These are phyloP conservation scores for Actenoides lindsayi DNA, from an alignment of 2,113 vertebrate genomes.

Conservation along the genomic window DNA sequence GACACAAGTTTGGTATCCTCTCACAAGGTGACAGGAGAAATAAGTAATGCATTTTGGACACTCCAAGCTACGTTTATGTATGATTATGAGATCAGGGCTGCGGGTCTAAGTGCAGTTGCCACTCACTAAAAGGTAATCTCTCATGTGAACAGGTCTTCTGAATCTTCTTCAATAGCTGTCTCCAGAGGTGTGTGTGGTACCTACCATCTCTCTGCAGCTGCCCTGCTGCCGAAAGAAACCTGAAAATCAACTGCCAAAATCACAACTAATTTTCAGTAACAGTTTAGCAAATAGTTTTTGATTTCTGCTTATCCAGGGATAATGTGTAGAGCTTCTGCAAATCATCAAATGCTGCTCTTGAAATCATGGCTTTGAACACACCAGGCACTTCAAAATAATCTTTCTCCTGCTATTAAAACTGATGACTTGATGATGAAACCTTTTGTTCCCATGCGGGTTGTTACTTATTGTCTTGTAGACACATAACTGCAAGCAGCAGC, in stretches of 20 bases:
- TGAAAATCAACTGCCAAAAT: not conserved
- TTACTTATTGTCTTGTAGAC: not conserved
- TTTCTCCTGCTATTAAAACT: not conserved
- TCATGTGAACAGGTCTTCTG: not conserved
- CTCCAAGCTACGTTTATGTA: not conserved
- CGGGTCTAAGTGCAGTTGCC: not conserved
- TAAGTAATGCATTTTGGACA: not conserved
- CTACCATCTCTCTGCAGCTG: not conserved
- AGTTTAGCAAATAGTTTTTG: not conserved
- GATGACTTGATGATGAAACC: not conserved
- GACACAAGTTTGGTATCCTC: not conserved
- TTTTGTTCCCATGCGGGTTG: not conserved
- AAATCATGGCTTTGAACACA: not conserved
- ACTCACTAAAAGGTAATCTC: not conserved
- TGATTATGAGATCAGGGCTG: not conserved
- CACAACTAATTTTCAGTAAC: not conserved
- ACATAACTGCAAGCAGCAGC: not conserved
- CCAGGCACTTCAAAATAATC: not conserved
- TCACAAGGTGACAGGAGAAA: not conserved
- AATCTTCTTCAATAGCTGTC: not conserved
- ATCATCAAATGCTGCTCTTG: not conserved
- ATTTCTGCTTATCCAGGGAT: not conserved
- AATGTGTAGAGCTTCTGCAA: not conserved
- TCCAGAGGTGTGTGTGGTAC: not conserved
- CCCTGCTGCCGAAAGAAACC: not conserved